phyloP scores from a whole-genome alignment of 2,888 invertebrate genomes.

The Pelosia muscerda region DNA sequence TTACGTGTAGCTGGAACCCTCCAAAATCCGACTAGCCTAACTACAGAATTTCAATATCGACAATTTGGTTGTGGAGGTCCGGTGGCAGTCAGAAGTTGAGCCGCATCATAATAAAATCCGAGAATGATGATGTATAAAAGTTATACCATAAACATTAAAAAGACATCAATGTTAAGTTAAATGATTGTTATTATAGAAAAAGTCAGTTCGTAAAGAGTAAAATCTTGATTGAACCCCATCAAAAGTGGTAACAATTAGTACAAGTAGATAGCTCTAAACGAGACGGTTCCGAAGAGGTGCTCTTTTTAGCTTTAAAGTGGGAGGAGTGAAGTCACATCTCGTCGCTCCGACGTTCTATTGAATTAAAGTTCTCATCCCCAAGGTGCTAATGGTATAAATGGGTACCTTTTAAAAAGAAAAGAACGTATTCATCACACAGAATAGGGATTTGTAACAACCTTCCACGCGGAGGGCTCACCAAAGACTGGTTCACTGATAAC shows the following conservation, averaged over 20 bases:
- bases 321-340: neutral
- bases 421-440: neutral
- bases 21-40: no score
- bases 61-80: no score
- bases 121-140: no score
- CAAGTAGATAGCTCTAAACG: neutral
- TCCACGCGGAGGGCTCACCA: conserved; percentile 15
- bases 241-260: neutral
- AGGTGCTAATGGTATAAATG: neutral
- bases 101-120: no score
- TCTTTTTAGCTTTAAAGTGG: neutral
- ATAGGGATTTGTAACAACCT: conserved; percentile 2
- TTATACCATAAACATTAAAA: no score
- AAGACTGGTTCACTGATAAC: conserved; percentile 22
- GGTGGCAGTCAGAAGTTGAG: no score
- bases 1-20: no score
- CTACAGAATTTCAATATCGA: no score
- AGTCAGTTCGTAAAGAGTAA: neutral
- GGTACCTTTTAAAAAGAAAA: conserved; percentile 5
- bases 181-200: neutral
- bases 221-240: neutral
- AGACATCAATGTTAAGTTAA: neutral
- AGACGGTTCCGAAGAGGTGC: neutral
- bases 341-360: neutral
- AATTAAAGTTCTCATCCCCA: neutral